Conservation (phyloP, 2,113 vertebrate genomes). For the Bucco capensis region DNA sequence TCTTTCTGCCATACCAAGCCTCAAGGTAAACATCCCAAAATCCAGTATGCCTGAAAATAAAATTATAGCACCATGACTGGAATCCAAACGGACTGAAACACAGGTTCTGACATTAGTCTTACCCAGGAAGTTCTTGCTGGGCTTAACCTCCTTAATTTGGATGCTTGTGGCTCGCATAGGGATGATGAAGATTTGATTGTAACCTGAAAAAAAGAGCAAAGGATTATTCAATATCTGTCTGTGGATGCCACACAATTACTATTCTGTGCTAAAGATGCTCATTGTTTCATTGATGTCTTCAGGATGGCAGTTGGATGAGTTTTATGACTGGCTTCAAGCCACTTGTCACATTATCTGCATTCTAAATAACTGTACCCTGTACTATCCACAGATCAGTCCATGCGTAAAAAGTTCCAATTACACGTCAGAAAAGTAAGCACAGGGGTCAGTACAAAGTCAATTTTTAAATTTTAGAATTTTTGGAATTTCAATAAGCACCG, state of each 20-base stretch:
- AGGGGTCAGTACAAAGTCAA: not conserved
- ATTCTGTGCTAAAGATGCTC: not conserved
- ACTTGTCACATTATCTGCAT: not conserved
- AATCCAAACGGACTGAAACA: not conserved
- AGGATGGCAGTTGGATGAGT: not conserved
- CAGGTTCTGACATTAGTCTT: constrained; percentile 33
- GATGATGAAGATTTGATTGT: constrained; percentile 92
- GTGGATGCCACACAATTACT: not conserved
- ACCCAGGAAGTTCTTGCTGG: constrained; percentile 96
- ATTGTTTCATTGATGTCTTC: not conserved
- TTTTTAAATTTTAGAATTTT: not conserved
- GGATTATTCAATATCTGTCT: not conserved
- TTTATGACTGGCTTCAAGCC: not conserved
- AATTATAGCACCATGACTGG: not conserved
- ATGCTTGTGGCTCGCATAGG: constrained; percentile 89
- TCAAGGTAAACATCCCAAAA: not conserved
- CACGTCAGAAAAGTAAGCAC: not conserved
- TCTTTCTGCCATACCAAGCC: not conserved
- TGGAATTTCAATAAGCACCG: not conserved
- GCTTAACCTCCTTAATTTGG: constrained; percentile 80
- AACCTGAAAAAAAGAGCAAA: constrained; percentile 73
- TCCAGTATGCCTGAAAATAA: not conserved
- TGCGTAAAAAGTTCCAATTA: not conserved
- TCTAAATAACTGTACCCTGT: not conserved
- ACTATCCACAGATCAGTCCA: not conserved